Evolutionary conservation across 2,797 vertebrate species (phyloP), one percentile per base, ranked within the genome.

Genomic region (Coregonus suidteri): DNA sequence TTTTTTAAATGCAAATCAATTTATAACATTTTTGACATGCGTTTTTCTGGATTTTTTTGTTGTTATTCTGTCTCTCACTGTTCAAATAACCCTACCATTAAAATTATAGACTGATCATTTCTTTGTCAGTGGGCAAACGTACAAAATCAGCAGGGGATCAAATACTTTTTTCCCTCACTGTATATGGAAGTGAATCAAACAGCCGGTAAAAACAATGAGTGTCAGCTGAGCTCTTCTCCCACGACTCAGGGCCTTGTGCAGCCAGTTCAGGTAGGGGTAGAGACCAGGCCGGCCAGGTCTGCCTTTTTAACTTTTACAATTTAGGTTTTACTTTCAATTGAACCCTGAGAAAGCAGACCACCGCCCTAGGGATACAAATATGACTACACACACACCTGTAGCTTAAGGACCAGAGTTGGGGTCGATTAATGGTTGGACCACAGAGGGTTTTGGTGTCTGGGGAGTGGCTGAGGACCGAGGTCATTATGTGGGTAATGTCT

Each of bases 101-200:
- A 25, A 25, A 25, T 25, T 25, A 25, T 25, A 25, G 25, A 25
- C 25, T 25, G 25, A 25, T 25, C 25, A 25, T 25, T 25, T 25
- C 25, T 25, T 25, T 25, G 25, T 25, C 25, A 25, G 25, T 25
- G 25, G 25, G 25, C 25, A 25, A 25, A 25, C 25, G 25, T 25
- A 25, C 25, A 25, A 25, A 25, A 25, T 25, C 25, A 25, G 25
- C 25, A 25, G 25, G 25, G 25, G 25, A 25, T 25, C 25, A 25
- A 25, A 25, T 25, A 25, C 25, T 25, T 25, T 25, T 25, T 25
- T 25, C 25, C 25, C 25, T 25, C 25, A 25, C 25, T 25, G 25
- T 69, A 83, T 77, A 83, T 84, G 76, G 34, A 80, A 76, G 71
- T 74, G 72, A 83, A 79, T 82, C 5, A 73, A 75, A 51, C 51